A percentile compares a stretch with the other conserved stretches of the same genome.
phyloP scores from a whole-genome alignment of 2,888 invertebrate genomes.

The Orthosia cruda region DNA sequence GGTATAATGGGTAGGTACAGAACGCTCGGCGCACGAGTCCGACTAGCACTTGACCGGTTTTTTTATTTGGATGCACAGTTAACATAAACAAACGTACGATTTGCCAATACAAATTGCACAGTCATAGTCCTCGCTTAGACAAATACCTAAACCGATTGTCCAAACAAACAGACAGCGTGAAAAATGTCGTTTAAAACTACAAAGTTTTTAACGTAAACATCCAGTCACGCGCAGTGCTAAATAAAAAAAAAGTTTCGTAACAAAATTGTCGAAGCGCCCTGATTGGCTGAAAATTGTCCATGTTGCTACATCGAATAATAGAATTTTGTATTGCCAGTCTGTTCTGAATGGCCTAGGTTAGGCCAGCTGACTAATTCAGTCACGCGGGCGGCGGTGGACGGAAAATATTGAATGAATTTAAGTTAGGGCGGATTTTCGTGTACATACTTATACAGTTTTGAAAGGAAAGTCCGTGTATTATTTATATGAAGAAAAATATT shows the following conservation, averaged over 20 bases:
- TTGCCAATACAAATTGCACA: slow-evolving; percentile 32
- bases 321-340: slow-evolving; percentile 46
- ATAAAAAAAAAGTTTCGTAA: slow-evolving; percentile 60
- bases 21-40: no score
- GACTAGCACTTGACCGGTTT: no score
- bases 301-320: slow-evolving; percentile 60
- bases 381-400: background rate
- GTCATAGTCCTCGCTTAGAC: slow-evolving; percentile 22
- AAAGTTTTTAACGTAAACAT: slow-evolving; percentile 52
- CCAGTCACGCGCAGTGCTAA: slow-evolving; percentile 51
- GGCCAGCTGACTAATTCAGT: slow-evolving; percentile 27
- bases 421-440: background rate
- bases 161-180: slow-evolving; percentile 35
- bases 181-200: slow-evolving; percentile 49
- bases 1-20: no score
- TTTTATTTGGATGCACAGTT: slow-evolving; percentile 13
- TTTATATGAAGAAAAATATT: background rate
- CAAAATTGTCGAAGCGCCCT: slow-evolving; percentile 48
- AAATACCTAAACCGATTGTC: slow-evolving; percentile 58
- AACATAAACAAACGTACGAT: slow-evolving; percentile 4
- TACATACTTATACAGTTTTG: no score
- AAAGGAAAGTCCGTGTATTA: background rate
- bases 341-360: slow-evolving; percentile 13
- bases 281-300: slow-evolving; percentile 58
- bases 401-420: slow-evolving; percentile 8